Base-by-base conservation (phyloP, 35 echinoderm and acorn worm species). In the Heliocidaris tuberculata region DNA sequence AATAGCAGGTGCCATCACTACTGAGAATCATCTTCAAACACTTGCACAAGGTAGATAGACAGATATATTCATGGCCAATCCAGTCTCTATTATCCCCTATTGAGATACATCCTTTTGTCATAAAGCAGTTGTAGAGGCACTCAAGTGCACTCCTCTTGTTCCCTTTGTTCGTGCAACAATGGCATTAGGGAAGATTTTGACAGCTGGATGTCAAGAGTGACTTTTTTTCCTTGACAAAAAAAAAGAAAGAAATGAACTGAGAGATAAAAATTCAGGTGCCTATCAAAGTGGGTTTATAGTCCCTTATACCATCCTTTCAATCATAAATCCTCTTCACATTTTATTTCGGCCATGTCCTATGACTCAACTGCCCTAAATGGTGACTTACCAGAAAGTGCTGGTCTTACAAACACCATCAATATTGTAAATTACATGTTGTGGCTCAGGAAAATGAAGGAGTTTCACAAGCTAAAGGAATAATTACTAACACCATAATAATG, bases 121-220 rank as follows among this genome's bases (percentile, higher is more conserved):
- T 78, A 78, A n/a, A 24, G 65, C 27, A n/a, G 65, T 78, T 78
- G 65, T 78, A 19, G 65, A 78, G 17, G 65, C 65, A 78, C 65
- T 78, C 65, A 78, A 78, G 65, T 78, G 27, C 65, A n/a, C 65
- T 78, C 65, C 65, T 78, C 65, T 78, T 78, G 65, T 78, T 78
- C 65, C 65, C 65, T n/a, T 78, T 78, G 65, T 78, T 27, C 21
- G 21, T 78, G 65, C 27, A 78, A 78, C 65, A 78, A 78, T 27
- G 65, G 65, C 65, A 78, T 78, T 78, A 78, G 65, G 17, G 65
- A 78, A 78, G 65, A 78, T n/a, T 78, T n/a, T n/a, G 65, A 78
- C 65, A 78, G 65, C 65, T 78, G 65, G 65, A n/a, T 78, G 65
- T 78, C 65, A n/a, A 78, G 65, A 78, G 65, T 78, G 65, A 78